Evolutionary conservation across 2,113 vertebrate genomes (phyloP), one percentile per base, ranked within the genome.

Genomic region (Acanthochromis polyacanthus): DNA sequence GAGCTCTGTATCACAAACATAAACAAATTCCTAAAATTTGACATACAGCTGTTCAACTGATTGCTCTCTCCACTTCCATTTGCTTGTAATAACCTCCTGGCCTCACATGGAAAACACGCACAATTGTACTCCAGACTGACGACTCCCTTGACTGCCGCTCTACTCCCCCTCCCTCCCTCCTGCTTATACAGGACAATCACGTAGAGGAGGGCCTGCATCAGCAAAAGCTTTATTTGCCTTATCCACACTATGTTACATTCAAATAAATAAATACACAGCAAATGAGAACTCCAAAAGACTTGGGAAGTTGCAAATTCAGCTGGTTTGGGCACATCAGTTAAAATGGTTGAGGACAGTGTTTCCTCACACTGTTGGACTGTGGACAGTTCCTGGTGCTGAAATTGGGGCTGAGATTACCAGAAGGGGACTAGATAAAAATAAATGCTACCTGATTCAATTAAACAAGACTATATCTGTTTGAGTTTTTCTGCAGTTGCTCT

Each of bases 161-260:
- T 46, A 36, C 48, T 60, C 75, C 23, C 25, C 62, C 45, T 10
- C 1, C 7, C 63, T 40, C n/a, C 17, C 62, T 43, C 25, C 71
- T 52, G 40, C 71, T 80, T 52, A 48, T 63, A 53, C 52, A 58
- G 71, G 59, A 84, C 53, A 80, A 66, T 62, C 17, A 71, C 1
- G 51, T 60, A 62, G 14, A 64, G 59, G 55, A 75, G 32, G 32
- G 28, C 56, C 40, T 50, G 46, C 56, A 80, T 67, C 75, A 82
- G 86, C 71, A 73, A 74, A 82, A 48, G 60, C 76, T 78, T 75
- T 71, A 78, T 69, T 61, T 58, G 53, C 62, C 23, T 55, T 59
- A 78, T 63, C 28, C 55, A 16, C 25, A 59, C 43, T 52, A 40
- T 3, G 30, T 74, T 77, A 48, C 50, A 70, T 59, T 74, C 25